A percentile compares a stretch with the other conserved stretches of the same genome.
Evolutionary conservation across 2,797 vertebrate genomes (phyloP).

Genomic region (Sylvilagus floridanus): DNA sequence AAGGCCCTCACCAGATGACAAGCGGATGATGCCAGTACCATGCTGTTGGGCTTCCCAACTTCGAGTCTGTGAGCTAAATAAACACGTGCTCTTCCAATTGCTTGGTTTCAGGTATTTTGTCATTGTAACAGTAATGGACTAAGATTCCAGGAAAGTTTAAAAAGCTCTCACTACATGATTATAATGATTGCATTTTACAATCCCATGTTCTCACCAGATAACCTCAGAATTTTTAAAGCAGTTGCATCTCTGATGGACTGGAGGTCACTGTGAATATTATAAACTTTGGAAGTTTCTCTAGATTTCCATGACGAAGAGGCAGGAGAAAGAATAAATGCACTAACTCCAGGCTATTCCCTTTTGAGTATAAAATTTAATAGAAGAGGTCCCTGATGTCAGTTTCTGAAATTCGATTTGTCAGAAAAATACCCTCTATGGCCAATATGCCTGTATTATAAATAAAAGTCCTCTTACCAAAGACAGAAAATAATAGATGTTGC

Average conservation of each 20-base stretch:
- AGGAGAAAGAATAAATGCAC: background rate
- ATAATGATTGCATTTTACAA: background rate
- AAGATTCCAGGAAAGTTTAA: background rate
- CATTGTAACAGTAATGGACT: background rate
- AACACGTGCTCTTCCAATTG: background rate
- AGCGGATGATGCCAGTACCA: background rate
- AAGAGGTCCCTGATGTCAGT: slow-evolving; percentile 37
- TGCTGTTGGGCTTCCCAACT: background rate
- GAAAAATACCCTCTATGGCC: background rate
- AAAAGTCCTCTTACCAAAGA: slow-evolving; percentile 49
- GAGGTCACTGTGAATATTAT: background rate
- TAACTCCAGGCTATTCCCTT: background rate
- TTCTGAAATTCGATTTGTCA: slow-evolving; percentile 57
- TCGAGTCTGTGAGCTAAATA: background rate
- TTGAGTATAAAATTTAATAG: slow-evolving; percentile 51
- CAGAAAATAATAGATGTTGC: slow-evolving; percentile 40
- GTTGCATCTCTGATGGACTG: background rate
- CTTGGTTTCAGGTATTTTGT: background rate
- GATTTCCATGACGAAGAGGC: background rate
- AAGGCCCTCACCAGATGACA: background rate
- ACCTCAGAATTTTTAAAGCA: slow-evolving; percentile 33
- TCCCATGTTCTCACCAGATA: background rate
- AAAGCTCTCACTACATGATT: background rate
- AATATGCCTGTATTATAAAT: slow-evolving; percentile 7
- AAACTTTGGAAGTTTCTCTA: background rate